Conservation (phyloP, 2,888 invertebrate genomes). For the Sycophila texana region DNA sequence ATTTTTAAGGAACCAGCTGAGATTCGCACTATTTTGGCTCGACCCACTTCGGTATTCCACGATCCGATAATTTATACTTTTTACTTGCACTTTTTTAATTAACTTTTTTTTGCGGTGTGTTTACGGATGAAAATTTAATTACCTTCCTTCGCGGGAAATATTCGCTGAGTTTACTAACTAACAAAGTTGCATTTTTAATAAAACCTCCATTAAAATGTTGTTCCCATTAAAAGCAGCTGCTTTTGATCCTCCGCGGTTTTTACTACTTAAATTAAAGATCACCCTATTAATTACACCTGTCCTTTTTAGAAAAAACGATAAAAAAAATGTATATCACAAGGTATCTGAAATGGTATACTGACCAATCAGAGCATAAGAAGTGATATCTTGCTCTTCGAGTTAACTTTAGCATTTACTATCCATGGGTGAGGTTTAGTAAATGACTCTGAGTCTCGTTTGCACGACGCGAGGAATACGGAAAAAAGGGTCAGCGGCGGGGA, state of each 20-base stretch:
- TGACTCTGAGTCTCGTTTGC: constrained; percentile 54
- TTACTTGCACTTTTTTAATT: neutral
- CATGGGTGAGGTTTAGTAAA: constrained; percentile 43
- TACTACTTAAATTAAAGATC: too few relatives aligned
- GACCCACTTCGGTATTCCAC: too few relatives aligned
- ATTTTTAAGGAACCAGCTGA: constrained; percentile 8
- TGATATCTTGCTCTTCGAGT: constrained; percentile 57
- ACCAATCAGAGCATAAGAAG: constrained; percentile 51
- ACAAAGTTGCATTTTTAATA: neutral
- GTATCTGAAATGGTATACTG: constrained; percentile 45
- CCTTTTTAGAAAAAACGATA: constrained; percentile 4
- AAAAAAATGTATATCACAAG: constrained; percentile 51
- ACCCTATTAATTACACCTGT: too few relatives aligned
- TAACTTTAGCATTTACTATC: constrained; percentile 52
- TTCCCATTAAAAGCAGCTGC: neutral
- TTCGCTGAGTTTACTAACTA: neutral
- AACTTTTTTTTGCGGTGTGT: neutral
- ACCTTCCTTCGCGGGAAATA: neutral
- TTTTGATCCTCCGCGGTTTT: too few relatives aligned
- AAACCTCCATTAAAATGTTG: neutral
- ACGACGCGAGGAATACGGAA: neutral
- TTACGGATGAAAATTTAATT: neutral
- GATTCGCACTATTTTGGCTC: neutral
- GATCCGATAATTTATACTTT: too few relatives aligned
- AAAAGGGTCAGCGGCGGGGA: constrained; percentile 13